Conservation (phyloP, 2,888 invertebrate genomes). For the Syrista parreyssii region DNA sequence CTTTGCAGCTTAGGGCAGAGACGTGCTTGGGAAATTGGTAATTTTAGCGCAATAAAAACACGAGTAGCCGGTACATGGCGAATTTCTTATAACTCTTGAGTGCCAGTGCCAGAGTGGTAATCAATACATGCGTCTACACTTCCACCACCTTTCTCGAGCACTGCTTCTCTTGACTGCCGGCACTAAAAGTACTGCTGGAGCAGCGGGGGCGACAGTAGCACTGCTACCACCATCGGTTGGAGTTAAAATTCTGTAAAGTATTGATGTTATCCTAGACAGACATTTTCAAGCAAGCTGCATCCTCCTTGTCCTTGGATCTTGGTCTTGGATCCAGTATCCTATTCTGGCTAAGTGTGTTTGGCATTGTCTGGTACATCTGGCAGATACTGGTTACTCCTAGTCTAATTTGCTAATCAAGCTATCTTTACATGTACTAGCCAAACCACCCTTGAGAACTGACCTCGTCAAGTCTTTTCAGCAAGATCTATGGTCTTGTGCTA, state of each 20-base stretch:
- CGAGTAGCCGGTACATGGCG: slow-evolving; percentile 25
- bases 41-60: slow-evolving; percentile 35
- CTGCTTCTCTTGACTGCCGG: neutral
- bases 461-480: neutral
- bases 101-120: slow-evolving; percentile 39
- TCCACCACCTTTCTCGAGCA: slow-evolving; percentile 37
- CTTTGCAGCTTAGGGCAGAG: slow-evolving; percentile 26
- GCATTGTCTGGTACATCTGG: neutral
- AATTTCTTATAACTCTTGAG: slow-evolving; percentile 30
- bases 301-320: neutral
- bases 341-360: too few species aligned
- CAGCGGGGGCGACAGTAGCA: neutral
- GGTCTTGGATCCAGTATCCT: neutral
- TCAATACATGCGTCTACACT: slow-evolving; percentile 54
- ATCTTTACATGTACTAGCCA: too few species aligned
- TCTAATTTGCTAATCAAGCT: neutral
- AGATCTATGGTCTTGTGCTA: neutral
- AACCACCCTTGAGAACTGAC: neutral
- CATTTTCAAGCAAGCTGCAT: neutral
- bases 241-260: neutral
- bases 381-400: neutral
- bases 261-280: neutral
- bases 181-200: neutral
- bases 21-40: slow-evolving; percentile 35
- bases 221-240: neutral